Evolutionary conservation across 2,888 invertebrate species (phyloP).

Genomic region (Hirudinaria manillensis): DNA sequence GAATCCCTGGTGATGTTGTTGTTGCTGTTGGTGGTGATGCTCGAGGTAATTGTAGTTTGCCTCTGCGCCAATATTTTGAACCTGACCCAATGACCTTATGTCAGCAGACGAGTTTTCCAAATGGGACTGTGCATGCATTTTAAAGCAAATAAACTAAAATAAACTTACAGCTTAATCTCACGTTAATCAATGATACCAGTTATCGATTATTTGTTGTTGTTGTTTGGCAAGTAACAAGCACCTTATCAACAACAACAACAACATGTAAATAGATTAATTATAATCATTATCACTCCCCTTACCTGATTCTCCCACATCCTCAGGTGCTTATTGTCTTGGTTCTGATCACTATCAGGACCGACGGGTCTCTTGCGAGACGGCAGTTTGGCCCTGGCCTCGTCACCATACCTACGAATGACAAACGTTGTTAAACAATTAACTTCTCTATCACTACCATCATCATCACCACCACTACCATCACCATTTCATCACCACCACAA

Average conservation of each 20-base stretch:
- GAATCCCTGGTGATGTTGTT: background rate
- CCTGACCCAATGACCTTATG: background rate
- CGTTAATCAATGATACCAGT: too few relatives aligned
- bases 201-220: too few relatives aligned
- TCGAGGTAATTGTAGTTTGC: background rate
- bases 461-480: background rate
- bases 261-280: background rate
- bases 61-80: background rate
- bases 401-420: conserved; percentile 42
- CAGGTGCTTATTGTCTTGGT: background rate
- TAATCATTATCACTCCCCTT: background rate
- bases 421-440: background rate
- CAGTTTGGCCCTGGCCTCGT: conserved; percentile 42
- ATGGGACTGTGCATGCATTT: too few relatives aligned
- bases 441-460: background rate
- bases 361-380: conserved; percentile 26
- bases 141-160: too few relatives aligned
- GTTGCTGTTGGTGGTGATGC: background rate
- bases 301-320: conserved; percentile 11
- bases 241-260: too few relatives aligned
- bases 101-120: too few relatives aligned
- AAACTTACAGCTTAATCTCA: too few relatives aligned
- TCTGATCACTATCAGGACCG: conserved; percentile 1
- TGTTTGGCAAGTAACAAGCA: too few relatives aligned
- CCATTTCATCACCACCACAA: too few relatives aligned